Base-by-base conservation (phyloP, 2,113 vertebrate species). In the Pedionomus torquatus region DNA sequence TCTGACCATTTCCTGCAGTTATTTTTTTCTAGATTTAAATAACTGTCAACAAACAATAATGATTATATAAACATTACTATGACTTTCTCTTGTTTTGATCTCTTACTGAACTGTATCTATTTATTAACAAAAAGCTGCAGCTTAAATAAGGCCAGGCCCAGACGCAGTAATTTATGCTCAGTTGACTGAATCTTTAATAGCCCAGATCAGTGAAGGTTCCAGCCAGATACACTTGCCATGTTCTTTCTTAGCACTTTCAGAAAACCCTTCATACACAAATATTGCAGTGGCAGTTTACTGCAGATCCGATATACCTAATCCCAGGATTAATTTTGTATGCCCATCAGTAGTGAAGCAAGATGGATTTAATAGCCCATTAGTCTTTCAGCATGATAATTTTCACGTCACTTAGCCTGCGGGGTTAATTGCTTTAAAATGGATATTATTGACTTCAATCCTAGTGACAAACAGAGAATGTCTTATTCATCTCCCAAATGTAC, bases 371-470 rank as follows among this genome's bases (percentile, higher is more conserved):
- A 88, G 87, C 57, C 86, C 81, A 77, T 95, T 96, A 87, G 80
- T 44, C 83, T 94, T 97, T 94, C 87, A 81, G 76, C 83, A 87
- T 69, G 86, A 71, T 93, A 49, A 93, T 93, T 96, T 96, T 83
- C 95, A 90, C 41, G 16, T 93, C 89, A 77, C 54, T 97, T 93
- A 96, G 92, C 64, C 84, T 96, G 84, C 85, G 87, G 87, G 68
- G 84, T 95, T 98, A 95, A 96, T 90, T 96, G 94, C 86, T 95
- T 95, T 95, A 90, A 96, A 96, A 91, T 87, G 90, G 96, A 49
- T 93, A 95, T 96, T 97, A 97, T 90, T 95, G 94, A 95, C 93
- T 88, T 95, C 92, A 93, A 93, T 91, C 93, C 89, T 83, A 92
- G 87, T 88, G 92, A 72, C 71, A 95, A 97, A 95, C 35, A 21